Evolutionary conservation across 2,888 invertebrate species (phyloP), one percentile per base, ranked within the genome.

Genomic region (Frankliniella intonsa): DNA sequence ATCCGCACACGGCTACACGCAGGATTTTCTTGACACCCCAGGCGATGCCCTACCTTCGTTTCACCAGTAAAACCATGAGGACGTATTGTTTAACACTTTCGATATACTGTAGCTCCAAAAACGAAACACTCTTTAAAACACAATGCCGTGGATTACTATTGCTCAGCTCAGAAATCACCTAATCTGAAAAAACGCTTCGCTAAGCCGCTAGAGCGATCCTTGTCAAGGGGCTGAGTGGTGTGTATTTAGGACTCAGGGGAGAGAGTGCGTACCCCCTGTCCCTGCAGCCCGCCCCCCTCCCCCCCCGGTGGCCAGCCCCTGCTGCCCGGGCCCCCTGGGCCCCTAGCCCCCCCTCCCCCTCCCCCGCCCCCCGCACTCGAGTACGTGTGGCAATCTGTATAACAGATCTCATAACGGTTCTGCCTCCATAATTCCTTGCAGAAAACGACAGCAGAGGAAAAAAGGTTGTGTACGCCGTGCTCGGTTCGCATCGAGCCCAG

Each of bases 391-490:
- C 69, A 76, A 76, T 76, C 69, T 3, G 69, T 25, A 76, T 22
- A 76, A 25, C 69, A 76, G 69, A 76, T 76, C 69, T 76, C 69
- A n/a, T 76, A 76, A 76, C 69, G 69, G 69, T 76, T 38, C 38
- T 38, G 69, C 69, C 8, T 22, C 11, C 22, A 76, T 76, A 76
- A 76, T 25, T 22, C 69, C 69, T 76, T 11, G 9, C 22, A 55
- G 69, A 69, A 69, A 22, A 76, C 69, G 62, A 62, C 62, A 62
- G 69, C 69, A 76, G 25, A 22, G 69, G 69, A 76, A 76, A 76
- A 76, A 76, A 62, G 62, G 62, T 38, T 62, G 62, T 62, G 62
- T 3, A n/a, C 17, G 17, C 55, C 38, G 62, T 62, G 62, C n/a
- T 62, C 38, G 11, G 69, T 76, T 19, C n/a, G 22, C 69, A 69